phyloP scores from a whole-genome alignment of 2,113 vertebrate genomes.

The Mirza zaza region DNA sequence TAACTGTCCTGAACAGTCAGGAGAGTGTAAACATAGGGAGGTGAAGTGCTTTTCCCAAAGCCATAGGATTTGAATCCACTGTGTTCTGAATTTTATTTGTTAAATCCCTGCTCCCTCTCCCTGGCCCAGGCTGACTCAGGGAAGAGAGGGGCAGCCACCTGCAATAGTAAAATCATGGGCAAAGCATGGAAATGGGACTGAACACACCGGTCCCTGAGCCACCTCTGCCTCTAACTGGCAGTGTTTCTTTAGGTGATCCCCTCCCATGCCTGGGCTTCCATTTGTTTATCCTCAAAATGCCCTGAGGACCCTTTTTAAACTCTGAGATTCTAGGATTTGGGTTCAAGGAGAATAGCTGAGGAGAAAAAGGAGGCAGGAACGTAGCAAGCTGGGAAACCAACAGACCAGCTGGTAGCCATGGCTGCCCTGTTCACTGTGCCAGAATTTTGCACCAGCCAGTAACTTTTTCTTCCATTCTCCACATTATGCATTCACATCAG shows the following conservation, averaged over 20 bases:
- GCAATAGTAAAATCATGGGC: neutral
- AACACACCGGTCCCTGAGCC: neutral
- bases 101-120: neutral
- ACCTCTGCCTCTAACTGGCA: neutral
- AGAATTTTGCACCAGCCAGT: neutral
- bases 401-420: too few relatives aligned
- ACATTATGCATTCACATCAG: conserved; percentile 61
- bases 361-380: neutral
- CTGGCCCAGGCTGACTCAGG: neutral
- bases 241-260: neutral
- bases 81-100: neutral
- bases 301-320: neutral
- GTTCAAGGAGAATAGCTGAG: neutral
- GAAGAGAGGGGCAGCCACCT: neutral
- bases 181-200: neutral
- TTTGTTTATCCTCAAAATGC: neutral
- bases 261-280: neutral
- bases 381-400: neutral
- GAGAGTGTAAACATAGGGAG: neutral
- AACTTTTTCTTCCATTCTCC: neutral
- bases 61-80: neutral
- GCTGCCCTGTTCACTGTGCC: neutral
- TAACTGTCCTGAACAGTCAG: neutral
- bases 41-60: neutral
- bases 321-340: neutral